Base-by-base conservation (phyloP, 2,113 vertebrate genomes). In the Rallus limicola region DNA sequence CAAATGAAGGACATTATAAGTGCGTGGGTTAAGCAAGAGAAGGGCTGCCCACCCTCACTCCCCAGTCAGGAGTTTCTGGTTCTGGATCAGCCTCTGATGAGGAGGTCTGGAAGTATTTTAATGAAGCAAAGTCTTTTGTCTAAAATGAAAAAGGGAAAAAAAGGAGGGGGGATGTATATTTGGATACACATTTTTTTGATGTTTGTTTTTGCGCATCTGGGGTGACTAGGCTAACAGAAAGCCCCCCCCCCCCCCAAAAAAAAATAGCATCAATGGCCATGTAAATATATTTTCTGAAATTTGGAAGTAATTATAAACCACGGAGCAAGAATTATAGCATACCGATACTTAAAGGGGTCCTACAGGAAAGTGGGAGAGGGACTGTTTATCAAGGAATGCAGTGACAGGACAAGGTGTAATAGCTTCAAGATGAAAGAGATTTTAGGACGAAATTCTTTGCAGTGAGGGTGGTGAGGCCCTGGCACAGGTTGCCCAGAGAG, bases 41-140 rank as follows among this genome's bases (percentile, higher is more conserved):
- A 19, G 0, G 1, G 40, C 71, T 78, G 31, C 56, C n/a, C 0
- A 0, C 4, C 56, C n/a, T 24, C 6, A 25, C 31, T 40, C 36
- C 72, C 34, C 31, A 29, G 28, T 69, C 62, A 87, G 40, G 77
- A 82, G 40, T 87, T 87, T 72, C 50, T 92, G 60, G 19, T 88
- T 80, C 55, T 92, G 59, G 40, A 44, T 38, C 3, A 2, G 21
- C 36, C 53, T 76, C 40, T 84, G 50, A 8, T 69, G 40, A 69
- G 67, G 75, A 89, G 40, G 9, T 55, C 55, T 58, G 21, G 38
- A 92, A 88, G 29, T 69, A 24, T 48, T 90, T 82, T 85, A 82
- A 70, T 10, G 2, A 79, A 69, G 58, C 21, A 33, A 85, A 77
- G 25, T 50, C 12, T 58, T 82, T 60, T 58, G 28, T 69, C 92